Evolutionary conservation across 2,113 vertebrate species (phyloP), one percentile per base, ranked within the genome.

Genomic region (Labeo catla): DNA sequence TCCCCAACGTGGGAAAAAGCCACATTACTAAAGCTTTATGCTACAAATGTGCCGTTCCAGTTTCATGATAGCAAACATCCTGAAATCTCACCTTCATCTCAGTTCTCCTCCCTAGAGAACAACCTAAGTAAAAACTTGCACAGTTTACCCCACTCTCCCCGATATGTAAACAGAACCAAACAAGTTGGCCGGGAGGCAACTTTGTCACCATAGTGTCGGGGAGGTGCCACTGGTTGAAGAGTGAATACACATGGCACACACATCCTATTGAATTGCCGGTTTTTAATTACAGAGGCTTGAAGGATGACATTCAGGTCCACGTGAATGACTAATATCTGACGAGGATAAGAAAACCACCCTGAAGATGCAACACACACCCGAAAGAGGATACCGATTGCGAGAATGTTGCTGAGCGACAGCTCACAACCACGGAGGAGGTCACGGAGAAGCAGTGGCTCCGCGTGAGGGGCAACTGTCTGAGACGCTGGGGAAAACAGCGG

Each of bases 311-410:
- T 79, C 50, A 59, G 50, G 63, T 54, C 80, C 2, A 1, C 45
- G 47, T 70, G 63, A 82, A 82, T 73, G 81, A 45, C 81, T 57
- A 59, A 57, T 45, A 83, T 70, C 81, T 52, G 81, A 83, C 81
- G 39, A 70, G 65, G 50, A 73, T 45, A 73, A 6, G 8, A 84
- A 73, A 83, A 39, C 28, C 6, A 73, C 52, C 50, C 68, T 8
- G 6, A 73, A 84, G 68, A 84, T 8, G 19, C 21, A 73, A 23
- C 52, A n/a, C 50, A 73, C 68, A 73, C 49, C 50, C 4, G 49
- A 83, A 83, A 73, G 81, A 83, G 13, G 66, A 83, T 11, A 70
- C 66, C 19, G 8, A 50, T n/a, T 73, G 21, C 4, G 21, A 36
- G 66, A 83, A 83, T 83, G 34, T 73, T 54, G 68, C 65, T 3